Evolutionary conservation across 92 coral and sea anemone genomes (phyloP).

Genomic region (Paramuricea clavata): DNA sequence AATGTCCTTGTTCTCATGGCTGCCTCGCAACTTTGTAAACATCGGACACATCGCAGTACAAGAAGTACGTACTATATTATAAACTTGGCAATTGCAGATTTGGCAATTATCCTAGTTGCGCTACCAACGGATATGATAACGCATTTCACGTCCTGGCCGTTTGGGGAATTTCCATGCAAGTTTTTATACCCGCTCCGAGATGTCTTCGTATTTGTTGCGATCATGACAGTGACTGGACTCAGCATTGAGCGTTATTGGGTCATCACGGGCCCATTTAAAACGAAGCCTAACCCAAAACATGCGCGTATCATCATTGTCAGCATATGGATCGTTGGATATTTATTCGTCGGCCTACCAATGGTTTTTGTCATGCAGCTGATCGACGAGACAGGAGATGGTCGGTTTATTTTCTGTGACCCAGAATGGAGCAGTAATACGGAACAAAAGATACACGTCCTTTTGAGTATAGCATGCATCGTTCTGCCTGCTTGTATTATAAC

Average conservation of each 20-base stretch:
- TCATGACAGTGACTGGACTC: conserved; percentile 89
- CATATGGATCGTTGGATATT: conserved; percentile 79
- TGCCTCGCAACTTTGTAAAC: conserved; percentile 78
- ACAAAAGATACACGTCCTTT: conserved; percentile 55
- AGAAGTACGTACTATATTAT: conserved; percentile 90
- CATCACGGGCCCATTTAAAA: conserved; percentile 90
- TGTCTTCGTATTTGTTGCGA: conserved; percentile 86
- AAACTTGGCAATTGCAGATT: conserved; percentile 90
- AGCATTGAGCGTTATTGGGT: conserved; percentile 92
- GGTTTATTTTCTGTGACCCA: conserved; percentile 53
- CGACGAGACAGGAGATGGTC: conserved; percentile 29
- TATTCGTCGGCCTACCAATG: conserved; percentile 71
- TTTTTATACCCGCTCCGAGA: conserved; percentile 94
- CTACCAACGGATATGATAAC: conserved; percentile 85
- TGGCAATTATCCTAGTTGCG: conserved; percentile 90
- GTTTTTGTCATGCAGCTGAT: conserved; percentile 59
- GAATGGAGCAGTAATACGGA: conserved; percentile 62
- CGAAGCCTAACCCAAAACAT: conserved; percentile 83
- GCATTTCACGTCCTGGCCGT: conserved; percentile 97
- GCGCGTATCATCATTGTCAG: conserved; percentile 83
- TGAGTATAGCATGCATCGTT: conserved; percentile 52
- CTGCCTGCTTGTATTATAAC: conserved; percentile 67
- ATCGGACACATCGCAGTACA: conserved; percentile 81
- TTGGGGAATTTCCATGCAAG: conserved; percentile 95
- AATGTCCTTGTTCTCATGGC: conserved; percentile 95